Evolutionary conservation across 2,113 vertebrate genomes (phyloP).

Genomic region (Neopipo cinnamomea): DNA sequence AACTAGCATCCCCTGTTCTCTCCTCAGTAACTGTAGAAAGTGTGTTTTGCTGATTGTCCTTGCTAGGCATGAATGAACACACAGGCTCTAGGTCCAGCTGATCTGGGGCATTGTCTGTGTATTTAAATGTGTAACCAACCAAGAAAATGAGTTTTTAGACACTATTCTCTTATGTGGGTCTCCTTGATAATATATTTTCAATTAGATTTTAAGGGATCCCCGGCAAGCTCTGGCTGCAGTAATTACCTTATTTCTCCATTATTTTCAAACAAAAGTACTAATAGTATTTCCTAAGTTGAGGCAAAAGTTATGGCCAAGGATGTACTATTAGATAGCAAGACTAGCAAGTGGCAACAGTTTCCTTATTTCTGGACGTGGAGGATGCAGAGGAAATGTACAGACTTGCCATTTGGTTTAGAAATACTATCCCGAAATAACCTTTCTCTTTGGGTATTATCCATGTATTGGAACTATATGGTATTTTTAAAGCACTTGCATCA

Average conservation of each 20-base stretch:
- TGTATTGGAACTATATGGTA: not conserved
- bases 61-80: not conserved
- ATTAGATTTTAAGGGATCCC: not conserved
- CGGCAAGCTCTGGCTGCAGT: not conserved
- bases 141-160: not conserved
- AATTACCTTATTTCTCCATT: constrained; percentile 33
- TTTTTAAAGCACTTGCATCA: not conserved
- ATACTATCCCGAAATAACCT: not conserved
- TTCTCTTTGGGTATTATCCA: not conserved
- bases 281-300: not conserved
- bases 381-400: not conserved
- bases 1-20: not conserved
- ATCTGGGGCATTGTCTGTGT: not conserved
- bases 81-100: not conserved
- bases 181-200: not conserved
- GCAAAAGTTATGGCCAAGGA: not conserved
- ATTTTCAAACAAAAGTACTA: constrained; percentile 4
- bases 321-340: not conserved
- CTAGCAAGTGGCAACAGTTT: not conserved
- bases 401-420: not conserved
- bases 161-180: not conserved
- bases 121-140: not conserved
- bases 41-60: not conserved
- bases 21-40: not conserved
- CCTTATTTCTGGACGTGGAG: not conserved